Percentiles rank a stretch among this genome's conserved stretches.
phyloP scores from a whole-genome alignment of 1,140 invertebrate genomes.

The Nymphalis io region DNA sequence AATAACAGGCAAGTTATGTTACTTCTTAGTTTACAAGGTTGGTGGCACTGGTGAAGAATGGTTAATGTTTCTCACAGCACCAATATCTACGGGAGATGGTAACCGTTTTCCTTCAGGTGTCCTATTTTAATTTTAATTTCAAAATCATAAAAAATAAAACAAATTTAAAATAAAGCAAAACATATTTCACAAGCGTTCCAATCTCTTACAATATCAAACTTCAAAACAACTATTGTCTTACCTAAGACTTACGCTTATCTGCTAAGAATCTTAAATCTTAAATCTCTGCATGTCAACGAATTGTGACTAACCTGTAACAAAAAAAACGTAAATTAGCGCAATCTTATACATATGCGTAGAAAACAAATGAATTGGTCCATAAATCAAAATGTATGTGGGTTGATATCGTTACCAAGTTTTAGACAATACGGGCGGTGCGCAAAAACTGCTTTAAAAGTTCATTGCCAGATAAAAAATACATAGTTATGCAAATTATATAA shows the following conservation, averaged over 20 bases:
- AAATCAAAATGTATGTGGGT: conserved; percentile 40
- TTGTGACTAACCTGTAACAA: conserved; percentile 59
- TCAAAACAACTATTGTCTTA: too few species aligned
- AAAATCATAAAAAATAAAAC: too few species aligned
- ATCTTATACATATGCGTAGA: conserved; percentile 12
- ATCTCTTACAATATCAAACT: too few species aligned
- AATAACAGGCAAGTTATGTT: too few species aligned
- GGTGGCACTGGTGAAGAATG: too few species aligned
- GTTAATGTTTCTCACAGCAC: too few species aligned
- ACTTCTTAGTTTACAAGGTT: too few species aligned
- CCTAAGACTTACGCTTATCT: background rate
- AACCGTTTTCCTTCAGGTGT: too few species aligned
- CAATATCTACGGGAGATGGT: too few species aligned
- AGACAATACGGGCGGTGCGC: conserved; percentile 24
- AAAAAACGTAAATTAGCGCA: conserved; percentile 43
- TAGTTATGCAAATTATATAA: background rate
- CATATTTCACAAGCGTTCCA: too few species aligned
- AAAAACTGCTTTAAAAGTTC: conserved; percentile 23
- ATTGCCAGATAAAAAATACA: conserved; percentile 15
- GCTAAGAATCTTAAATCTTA: background rate
- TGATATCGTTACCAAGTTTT: conserved; percentile 4
- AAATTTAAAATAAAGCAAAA: too few species aligned
- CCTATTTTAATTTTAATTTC: too few species aligned
- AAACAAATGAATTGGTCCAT: conserved; percentile 7
- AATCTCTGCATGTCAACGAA: background rate